Conservation (phyloP, 64 coral and sea anemone species). For the Pocillopora damicornis region DNA sequence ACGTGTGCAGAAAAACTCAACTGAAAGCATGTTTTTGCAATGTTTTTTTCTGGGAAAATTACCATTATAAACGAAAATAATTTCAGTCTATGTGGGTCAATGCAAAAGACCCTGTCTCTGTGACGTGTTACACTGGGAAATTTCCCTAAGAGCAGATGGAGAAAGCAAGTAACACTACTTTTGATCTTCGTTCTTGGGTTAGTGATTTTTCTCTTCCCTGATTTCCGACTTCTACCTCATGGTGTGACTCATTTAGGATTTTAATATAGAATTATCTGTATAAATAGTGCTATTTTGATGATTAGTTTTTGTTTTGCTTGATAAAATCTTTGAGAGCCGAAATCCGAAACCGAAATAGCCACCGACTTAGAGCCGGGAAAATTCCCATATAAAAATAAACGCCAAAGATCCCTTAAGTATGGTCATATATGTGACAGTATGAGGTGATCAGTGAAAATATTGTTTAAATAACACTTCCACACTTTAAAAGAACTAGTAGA, state of each 20-base stretch:
- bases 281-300: constrained; percentile 3
- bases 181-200: background rate
- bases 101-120: no score
- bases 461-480: background rate
- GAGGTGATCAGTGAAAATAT: background rate
- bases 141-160: no score
- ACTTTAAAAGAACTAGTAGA: constrained; percentile 4
- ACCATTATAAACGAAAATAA: no score
- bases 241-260: background rate
- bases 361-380: background rate
- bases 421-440: background rate
- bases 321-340: background rate
- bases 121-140: no score
- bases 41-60: no score
- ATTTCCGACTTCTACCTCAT: background rate
- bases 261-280: background rate
- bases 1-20: no score
- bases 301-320: background rate
- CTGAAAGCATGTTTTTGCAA: no score
- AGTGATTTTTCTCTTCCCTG: background rate
- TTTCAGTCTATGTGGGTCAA: no score
- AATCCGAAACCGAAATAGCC: constrained; percentile 1
- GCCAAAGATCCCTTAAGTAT: background rate
- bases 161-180: no score
- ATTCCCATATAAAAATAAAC: background rate